phyloP scores from a whole-genome alignment of 92 coral and sea anemone genomes.

The Ricordea florida region DNA sequence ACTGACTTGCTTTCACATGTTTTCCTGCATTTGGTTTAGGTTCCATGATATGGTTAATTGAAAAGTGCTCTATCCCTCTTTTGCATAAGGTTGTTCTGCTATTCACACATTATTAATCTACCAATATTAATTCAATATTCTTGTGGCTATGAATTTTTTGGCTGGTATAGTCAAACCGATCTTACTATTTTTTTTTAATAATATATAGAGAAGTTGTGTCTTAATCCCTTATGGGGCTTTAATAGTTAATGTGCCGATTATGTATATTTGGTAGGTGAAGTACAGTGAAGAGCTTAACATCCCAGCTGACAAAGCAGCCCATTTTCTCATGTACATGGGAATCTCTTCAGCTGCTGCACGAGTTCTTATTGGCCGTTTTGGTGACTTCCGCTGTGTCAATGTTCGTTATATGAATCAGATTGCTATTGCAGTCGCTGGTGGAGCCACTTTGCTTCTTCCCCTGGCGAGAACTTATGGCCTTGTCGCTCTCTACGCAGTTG shows the following conservation, averaged over 20 bases:
- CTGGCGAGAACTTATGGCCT: conserved; percentile 20
- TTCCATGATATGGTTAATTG: too few species aligned
- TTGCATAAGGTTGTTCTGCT: too few species aligned
- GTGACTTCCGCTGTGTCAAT: conserved; percentile 37
- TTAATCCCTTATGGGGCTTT: too few species aligned
- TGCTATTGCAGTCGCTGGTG: conserved; percentile 15
- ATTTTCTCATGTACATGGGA: conserved; percentile 53
- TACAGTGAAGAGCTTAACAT: conserved; percentile 58
- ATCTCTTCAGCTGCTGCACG: conserved; percentile 33
- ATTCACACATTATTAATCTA: too few species aligned
- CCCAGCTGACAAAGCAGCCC: conserved; percentile 42
- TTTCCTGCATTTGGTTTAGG: too few species aligned
- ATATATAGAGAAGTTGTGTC: too few species aligned
- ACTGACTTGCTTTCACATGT: too few species aligned
- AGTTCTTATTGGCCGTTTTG: conserved; percentile 38
- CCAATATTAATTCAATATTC: too few species aligned
- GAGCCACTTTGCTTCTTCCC: conserved; percentile 23
- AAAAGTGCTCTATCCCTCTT: too few species aligned
- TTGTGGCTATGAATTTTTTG: too few species aligned
- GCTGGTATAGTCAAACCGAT: too few species aligned
- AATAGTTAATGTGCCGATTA: not conserved
- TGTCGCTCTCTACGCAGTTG: conserved; percentile 16
- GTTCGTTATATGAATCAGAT: conserved; percentile 11
- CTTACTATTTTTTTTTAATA: too few species aligned
- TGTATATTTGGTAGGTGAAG: conserved; percentile 47